These are phyloP conservation scores for Pocillopora verrucosa DNA, from an alignment of 64 coral and sea anemone genomes.

Conservation along the genomic window DNA sequence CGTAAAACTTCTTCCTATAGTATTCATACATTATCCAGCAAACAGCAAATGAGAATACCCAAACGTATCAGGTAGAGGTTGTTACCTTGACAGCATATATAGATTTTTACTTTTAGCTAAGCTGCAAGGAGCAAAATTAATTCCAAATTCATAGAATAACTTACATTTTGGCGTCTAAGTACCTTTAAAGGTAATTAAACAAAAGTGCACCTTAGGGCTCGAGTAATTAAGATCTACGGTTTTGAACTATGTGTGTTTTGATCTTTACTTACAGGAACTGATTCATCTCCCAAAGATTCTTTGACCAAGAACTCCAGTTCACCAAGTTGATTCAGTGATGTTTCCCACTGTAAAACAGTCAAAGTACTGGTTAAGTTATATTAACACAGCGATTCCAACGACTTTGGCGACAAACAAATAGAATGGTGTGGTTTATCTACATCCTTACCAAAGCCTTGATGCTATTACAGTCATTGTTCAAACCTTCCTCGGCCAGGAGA, in stretches of 20 bases:
- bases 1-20: too few relatives aligned
- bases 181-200: too few relatives aligned
- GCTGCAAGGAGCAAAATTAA: too few relatives aligned
- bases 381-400: too few relatives aligned
- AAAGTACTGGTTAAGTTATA: background rate
- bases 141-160: too few relatives aligned
- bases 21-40: too few relatives aligned
- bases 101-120: too few relatives aligned
- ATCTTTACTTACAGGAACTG: slow-evolving; percentile 48
- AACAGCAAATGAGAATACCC: too few relatives aligned
- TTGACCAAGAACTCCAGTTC: slow-evolving; percentile 76
- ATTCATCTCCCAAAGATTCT: slow-evolving; percentile 34
- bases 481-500: slow-evolving; percentile 68
- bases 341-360: slow-evolving; percentile 71
- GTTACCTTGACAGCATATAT: too few relatives aligned
- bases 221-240: background rate
- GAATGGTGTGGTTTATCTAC: background rate
- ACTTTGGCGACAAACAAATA: too few relatives aligned
- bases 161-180: too few relatives aligned
- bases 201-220: background rate
- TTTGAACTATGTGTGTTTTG: background rate
- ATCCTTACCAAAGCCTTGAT: slow-evolving; percentile 86
- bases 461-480: slow-evolving; percentile 60
- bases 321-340: slow-evolving; percentile 73
- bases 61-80: too few relatives aligned